These are phyloP conservation scores for Nyctibius bracteatus DNA, from an alignment of 2,113 vertebrate genomes.

Conservation along the genomic window DNA sequence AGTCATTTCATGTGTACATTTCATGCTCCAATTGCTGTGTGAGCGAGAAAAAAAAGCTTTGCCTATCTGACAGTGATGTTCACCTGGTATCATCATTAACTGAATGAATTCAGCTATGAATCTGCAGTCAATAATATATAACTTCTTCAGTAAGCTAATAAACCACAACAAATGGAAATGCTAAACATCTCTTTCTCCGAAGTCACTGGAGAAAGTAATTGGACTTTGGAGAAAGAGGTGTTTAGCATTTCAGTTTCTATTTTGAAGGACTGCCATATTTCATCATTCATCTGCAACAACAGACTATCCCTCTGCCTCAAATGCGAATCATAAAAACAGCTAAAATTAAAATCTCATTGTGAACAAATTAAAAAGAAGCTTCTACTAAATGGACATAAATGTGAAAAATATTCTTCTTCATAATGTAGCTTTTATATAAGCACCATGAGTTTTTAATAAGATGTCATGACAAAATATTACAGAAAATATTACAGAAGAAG, in stretches of 20 bases:
- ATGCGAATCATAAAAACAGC: neutral
- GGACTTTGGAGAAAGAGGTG: neutral
- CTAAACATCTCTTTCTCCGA: neutral
- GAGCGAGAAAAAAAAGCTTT: neutral
- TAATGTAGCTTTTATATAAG: neutral
- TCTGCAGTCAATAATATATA: neutral
- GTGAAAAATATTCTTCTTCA: neutral
- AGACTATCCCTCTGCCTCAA: neutral
- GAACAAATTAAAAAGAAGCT: neutral
- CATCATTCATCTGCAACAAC: neutral
- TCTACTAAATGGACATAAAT: neutral
- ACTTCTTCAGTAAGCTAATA: neutral
- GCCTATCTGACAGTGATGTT: neutral
- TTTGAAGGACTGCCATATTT: neutral
- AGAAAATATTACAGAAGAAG: neutral
- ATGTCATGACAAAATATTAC: neutral
- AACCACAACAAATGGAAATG: neutral
- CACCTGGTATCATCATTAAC: constrained; percentile 35
- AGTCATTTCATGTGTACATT: neutral
- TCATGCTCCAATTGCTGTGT: neutral
- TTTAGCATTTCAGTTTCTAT: neutral
- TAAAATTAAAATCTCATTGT: neutral
- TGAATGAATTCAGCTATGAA: neutral
- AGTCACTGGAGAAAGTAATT: neutral
- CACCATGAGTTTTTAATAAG: neutral